Evolutionary conservation across 1,140 invertebrate genomes (phyloP).

Genomic region (Anoplophora glabripennis): DNA sequence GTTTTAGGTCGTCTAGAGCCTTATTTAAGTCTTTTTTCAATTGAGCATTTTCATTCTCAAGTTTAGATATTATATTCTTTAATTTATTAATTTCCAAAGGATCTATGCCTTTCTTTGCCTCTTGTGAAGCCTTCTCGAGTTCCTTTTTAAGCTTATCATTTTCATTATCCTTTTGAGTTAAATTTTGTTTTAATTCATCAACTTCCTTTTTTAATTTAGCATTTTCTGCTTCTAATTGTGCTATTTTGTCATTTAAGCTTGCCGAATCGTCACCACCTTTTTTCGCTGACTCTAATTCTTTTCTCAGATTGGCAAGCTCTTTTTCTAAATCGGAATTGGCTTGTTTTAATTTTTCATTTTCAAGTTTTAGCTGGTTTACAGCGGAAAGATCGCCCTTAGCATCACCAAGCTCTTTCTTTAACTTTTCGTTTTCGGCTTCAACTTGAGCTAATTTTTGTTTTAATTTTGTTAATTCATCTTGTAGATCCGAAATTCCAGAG

Average conservation of each 20-base stretch:
- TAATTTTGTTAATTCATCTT: slow-evolving; percentile 21
- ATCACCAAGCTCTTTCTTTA: slow-evolving; percentile 16
- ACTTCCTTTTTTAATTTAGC: slow-evolving; percentile 17
- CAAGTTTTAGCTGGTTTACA: slow-evolving; percentile 9
- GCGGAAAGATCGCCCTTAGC: not conserved
- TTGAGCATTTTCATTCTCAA: slow-evolving; percentile 21
- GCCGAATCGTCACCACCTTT: slow-evolving; percentile 10
- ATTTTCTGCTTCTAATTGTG: slow-evolving; percentile 19
- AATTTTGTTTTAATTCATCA: not conserved
- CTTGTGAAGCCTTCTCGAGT: not conserved
- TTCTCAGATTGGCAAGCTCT: slow-evolving; percentile 17
- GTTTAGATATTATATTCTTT: not conserved
- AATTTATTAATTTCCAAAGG: slow-evolving; percentile 7
- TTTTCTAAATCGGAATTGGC: slow-evolving; percentile 12
- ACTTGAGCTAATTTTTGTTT: slow-evolving; percentile 22
- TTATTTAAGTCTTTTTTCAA: slow-evolving; percentile 13
- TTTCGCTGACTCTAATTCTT: slow-evolving; percentile 10
- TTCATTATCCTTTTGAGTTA: not conserved
- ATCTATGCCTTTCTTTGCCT: slow-evolving; percentile 9
- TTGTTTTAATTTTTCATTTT: slow-evolving; percentile 14
- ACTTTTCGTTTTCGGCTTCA: slow-evolving; percentile 21
- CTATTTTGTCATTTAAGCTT: slow-evolving; percentile 14
- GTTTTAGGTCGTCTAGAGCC: not conserved
- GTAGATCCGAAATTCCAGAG: slow-evolving; percentile 11
- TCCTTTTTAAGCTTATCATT: slow-evolving; percentile 13